Evolutionary conservation across 23 tunicate species (phyloP).

Genomic region (Phallusia fumigata): DNA sequence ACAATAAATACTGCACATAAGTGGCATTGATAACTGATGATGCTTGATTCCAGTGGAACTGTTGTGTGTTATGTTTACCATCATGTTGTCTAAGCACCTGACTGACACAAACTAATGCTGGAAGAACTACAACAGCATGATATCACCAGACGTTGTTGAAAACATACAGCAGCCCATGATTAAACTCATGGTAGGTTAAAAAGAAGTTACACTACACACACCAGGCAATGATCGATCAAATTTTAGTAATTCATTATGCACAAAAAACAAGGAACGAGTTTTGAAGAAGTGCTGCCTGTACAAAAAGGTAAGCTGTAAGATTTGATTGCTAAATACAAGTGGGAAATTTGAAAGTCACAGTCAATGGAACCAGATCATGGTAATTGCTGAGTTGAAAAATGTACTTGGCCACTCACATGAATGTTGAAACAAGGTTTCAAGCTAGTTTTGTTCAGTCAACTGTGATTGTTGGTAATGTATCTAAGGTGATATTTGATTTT

Average conservation of each 20-base stretch:
- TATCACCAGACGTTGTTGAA: not conserved
- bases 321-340: no score
- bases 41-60: not conserved
- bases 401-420: no score
- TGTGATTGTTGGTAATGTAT: no score
- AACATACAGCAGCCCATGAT: not conserved
- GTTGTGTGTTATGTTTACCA: not conserved
- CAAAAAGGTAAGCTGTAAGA: not conserved
- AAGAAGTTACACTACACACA: not conserved
- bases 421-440: no score
- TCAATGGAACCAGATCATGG: no score
- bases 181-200: not conserved
- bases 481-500: no score
- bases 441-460: no score
- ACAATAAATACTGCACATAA: slow-evolving; percentile 1
- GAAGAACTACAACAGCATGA: no score
- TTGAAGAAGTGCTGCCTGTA: not conserved
- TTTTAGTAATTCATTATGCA: not conserved
- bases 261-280: slow-evolving; percentile 1
- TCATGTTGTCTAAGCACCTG: not conserved
- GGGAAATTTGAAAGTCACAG: no score
- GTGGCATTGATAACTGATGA: not conserved
- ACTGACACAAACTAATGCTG: no score
- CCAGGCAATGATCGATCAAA: slow-evolving; percentile 10
- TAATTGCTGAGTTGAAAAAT: no score